These are phyloP conservation scores for Micromussa lordhowensis DNA, from an alignment of 92 coral and sea anemone genomes.

Conservation along the genomic window DNA sequence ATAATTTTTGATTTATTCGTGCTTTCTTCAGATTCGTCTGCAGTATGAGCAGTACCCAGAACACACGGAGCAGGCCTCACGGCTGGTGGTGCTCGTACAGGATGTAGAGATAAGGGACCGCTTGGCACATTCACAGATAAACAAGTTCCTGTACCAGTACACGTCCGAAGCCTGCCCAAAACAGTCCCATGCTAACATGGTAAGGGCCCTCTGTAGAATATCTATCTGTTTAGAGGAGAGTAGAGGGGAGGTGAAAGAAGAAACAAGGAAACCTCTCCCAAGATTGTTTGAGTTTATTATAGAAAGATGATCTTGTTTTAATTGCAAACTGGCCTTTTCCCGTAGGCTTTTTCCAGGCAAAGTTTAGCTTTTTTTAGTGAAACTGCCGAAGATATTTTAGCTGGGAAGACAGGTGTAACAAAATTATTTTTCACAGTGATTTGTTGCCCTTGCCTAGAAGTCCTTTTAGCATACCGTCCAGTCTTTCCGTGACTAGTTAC, in stretches of 20 bases:
- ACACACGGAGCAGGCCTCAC: slow-evolving; percentile 89
- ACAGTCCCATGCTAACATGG: slow-evolving; percentile 99
- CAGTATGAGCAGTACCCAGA: slow-evolving; percentile 95
- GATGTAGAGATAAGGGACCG: slow-evolving; percentile 98
- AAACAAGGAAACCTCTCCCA: too few species aligned
- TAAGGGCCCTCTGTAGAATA: slow-evolving; percentile 28
- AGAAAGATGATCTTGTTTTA: too few species aligned
- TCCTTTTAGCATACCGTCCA: neutral
- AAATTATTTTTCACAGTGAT: neutral
- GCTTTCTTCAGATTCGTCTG: slow-evolving; percentile 80
- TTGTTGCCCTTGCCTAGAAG: neutral
- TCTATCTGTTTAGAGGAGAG: neutral
- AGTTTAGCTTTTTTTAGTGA: neutral
- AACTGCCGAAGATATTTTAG: neutral
- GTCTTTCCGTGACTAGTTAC: neutral
- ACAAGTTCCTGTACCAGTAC: slow-evolving; percentile 95
- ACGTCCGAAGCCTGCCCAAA: slow-evolving; percentile 90
- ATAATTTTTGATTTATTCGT: neutral
- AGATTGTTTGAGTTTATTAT: too few species aligned
- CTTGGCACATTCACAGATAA: slow-evolving; percentile 93
- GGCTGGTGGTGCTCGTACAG: slow-evolving; percentile 89
- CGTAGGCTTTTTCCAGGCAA: neutral
- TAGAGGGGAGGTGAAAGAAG: neutral
- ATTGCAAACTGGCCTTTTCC: too few species aligned
- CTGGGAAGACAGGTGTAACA: neutral